phyloP scores from a whole-genome alignment of 2,113 vertebrate genomes.

The Scolopax mira region DNA sequence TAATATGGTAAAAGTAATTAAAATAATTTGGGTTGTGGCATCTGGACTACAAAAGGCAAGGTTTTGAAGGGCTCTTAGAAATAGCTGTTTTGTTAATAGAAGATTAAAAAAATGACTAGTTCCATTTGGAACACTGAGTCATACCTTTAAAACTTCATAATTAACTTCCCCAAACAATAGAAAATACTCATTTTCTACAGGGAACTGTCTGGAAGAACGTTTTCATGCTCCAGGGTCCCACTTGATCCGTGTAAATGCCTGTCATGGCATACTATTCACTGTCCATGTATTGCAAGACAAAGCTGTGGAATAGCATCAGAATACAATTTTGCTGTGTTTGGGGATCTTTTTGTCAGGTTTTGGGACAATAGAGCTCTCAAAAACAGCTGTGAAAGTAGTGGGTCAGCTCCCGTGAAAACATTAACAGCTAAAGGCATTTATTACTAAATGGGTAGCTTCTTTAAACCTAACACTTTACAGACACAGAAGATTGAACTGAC shows the following conservation, averaged over 20 bases:
- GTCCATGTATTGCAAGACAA: background rate
- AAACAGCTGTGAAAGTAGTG: background rate
- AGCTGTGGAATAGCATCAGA: background rate
- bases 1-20: slow-evolving; percentile 37
- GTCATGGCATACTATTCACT: background rate
- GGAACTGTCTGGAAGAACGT: background rate
- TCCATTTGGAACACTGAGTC: background rate
- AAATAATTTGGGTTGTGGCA: background rate
- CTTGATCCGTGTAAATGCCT: background rate
- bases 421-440: background rate
- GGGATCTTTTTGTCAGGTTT: background rate
- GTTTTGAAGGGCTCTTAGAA: slow-evolving; percentile 31
- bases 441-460: background rate
- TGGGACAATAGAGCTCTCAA: background rate
- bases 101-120: slow-evolving; percentile 6
- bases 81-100: slow-evolving; percentile 36
- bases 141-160: slow-evolving; percentile 5
- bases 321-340: background rate
- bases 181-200: background rate
- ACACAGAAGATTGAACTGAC: background rate
- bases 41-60: slow-evolving; percentile 5
- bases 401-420: background rate
- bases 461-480: background rate
- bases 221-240: background rate
- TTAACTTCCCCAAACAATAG: slow-evolving; percentile 1